Base-by-base conservation (phyloP, 1,140 invertebrate genomes). In the Atta texana region DNA sequence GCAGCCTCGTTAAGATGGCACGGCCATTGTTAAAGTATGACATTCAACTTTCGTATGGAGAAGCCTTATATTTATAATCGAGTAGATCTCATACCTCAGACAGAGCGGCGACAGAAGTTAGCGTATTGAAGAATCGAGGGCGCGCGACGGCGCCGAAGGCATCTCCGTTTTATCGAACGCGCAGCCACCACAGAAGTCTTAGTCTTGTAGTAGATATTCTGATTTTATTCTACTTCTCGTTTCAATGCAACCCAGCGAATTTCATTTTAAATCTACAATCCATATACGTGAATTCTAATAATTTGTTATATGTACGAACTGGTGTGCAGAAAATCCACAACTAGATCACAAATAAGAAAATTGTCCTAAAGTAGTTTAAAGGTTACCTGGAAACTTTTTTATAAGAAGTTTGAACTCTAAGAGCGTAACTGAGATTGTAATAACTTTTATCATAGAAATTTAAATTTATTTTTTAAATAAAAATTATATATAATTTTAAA, bases 141-240 rank as follows among this genome's bases (percentile, higher is more conserved):
- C 85, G 87, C 89, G 92, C 90, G 91, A 88, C 92, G 92, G 89
- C 91, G 91, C 89, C 89, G 90, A 90, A 91, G 90, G 88, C 88
- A 88, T 88, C 90, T 89, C 84, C 89, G 92, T 89, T 90, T 92
- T 93, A 93, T 93, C 90, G 92, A 93, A 91, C 92, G 92, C 87
- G 64, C 72, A 82, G 57, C 82, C 85, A 80, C 68, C 88, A 76
- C 82, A 55, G 85, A 71, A 71, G 85, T 88, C 86, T 61, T 77
- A 81, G 68, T 89, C 86, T 74, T 88, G 72, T 77, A 85, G 80
- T 91, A 88, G 90, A 92, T 92, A 92, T 91, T 92, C 92, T 85
- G 86, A 92, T 92, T 92, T 87, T 85, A 86, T n/a, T 75, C 55
- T 51, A 61, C 39, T 61, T 82, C 18, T 82, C 18, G n/a, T 82